Percentiles rank a stretch among this genome's conserved stretches.
phyloP scores from a whole-genome alignment of 1,140 invertebrate species.

The Macrostomum lignano region DNA sequence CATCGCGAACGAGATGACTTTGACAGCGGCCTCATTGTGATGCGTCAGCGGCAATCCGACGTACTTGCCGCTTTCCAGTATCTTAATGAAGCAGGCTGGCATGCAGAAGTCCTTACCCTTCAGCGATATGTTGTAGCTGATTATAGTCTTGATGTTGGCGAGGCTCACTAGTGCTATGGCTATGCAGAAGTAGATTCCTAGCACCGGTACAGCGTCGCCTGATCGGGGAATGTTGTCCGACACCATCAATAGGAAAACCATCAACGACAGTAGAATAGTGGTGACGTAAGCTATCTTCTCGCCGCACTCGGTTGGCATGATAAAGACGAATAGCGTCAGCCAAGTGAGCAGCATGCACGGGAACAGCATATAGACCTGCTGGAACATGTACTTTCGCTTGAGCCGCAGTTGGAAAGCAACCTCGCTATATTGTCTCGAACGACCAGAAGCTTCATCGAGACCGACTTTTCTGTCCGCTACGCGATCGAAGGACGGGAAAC shows the following conservation, averaged over 20 bases:
- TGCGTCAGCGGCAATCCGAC: too few relatives aligned
- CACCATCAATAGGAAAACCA: slow-evolving; percentile 22
- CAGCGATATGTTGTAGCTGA: too few relatives aligned
- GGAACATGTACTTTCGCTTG: background rate
- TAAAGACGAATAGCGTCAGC: background rate
- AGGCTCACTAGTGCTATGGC: background rate
- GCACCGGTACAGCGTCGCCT: slow-evolving; percentile 76
- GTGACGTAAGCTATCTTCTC: background rate
- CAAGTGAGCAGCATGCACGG: background rate
- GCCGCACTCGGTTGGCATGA: background rate
- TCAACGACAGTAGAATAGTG: slow-evolving; percentile 30
- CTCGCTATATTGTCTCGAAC: background rate
- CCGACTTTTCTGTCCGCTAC: background rate
- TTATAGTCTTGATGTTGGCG: too few relatives aligned
- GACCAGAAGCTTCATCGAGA: background rate
- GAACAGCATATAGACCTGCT: background rate
- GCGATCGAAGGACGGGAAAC: background rate
- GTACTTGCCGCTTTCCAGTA: too few relatives aligned
- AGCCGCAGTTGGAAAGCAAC: background rate
- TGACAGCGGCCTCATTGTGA: too few relatives aligned
- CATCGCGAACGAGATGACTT: too few relatives aligned
- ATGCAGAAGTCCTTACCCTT: too few relatives aligned
- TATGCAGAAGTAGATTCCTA: slow-evolving; percentile 34
- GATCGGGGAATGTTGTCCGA: slow-evolving; percentile 74
- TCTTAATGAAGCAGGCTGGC: too few relatives aligned